A percentile compares a stretch with the other conserved stretches of the same genome.
These are phyloP conservation scores for Amiota minor DNA, from an alignment of 2,888 invertebrate species.

Conservation along the genomic window DNA sequence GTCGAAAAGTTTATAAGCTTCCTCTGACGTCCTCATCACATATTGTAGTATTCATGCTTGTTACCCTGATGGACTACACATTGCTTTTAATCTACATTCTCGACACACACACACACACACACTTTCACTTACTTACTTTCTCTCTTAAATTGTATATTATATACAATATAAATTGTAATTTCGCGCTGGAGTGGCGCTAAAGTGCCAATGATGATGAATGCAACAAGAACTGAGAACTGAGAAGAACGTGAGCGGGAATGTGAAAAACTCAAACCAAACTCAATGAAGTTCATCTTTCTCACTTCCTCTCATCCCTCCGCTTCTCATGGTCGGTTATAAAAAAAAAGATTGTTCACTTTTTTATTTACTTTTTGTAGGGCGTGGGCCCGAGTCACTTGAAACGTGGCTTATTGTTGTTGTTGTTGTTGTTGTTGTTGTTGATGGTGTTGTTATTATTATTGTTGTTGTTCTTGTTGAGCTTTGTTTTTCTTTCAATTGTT, in stretches of 20 bases:
- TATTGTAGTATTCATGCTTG: not conserved
- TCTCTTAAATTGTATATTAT: conserved; percentile 7
- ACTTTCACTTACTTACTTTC: not conserved
- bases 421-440: too few species aligned
- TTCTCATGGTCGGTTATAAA: too few species aligned
- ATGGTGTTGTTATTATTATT: not conserved
- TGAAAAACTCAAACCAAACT: too few species aligned
- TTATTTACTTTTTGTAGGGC: not conserved
- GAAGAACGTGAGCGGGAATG: not conserved
- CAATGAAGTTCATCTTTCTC: too few species aligned
- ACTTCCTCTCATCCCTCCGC: too few species aligned
- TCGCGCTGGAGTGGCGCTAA: conserved; percentile 23
- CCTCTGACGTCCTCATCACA: not conserved
- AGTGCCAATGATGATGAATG: conserved; percentile 23
- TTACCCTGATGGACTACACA: not conserved
- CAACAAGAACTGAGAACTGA: conserved; percentile 16
- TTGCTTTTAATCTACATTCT: conserved; percentile 18
- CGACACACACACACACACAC: not conserved
- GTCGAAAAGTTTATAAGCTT: conserved; percentile 52
- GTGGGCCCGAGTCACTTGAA: too few species aligned
- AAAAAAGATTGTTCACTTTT: not conserved
- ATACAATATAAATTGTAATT: conserved; percentile 30
- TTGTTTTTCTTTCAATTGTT: not conserved
- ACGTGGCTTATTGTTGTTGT: too few species aligned
- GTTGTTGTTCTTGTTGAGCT: not conserved